Conservation (phyloP, 2,113 vertebrate species). For the Tenebrosternarchus preto region DNA sequence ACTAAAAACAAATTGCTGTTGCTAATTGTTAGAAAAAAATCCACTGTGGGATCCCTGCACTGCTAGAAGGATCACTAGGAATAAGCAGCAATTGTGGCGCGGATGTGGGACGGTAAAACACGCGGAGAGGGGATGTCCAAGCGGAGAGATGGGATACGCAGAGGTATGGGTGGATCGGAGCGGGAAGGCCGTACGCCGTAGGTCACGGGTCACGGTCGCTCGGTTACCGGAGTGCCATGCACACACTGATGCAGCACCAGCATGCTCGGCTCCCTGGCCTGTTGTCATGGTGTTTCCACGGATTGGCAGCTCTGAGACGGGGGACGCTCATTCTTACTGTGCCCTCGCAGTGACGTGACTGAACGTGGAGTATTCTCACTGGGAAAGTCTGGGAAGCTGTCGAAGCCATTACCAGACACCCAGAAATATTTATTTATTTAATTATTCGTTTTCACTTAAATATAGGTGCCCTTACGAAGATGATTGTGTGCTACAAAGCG, state of each 20-base stretch:
- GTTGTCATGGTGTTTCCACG: neutral
- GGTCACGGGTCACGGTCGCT: conserved; percentile 19
- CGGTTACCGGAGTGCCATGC: conserved; percentile 24
- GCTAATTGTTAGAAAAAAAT: conserved; percentile 56
- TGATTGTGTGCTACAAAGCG: neutral
- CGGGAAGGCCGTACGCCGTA: conserved; percentile 27
- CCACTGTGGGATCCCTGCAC: conserved; percentile 33
- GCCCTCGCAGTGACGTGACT: neutral
- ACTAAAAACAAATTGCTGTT: conserved; percentile 57
- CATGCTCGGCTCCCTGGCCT: conserved; percentile 19
- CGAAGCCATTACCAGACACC: neutral
- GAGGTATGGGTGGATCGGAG: conserved; percentile 31
- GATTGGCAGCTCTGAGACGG: conserved; percentile 6
- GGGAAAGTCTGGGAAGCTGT: neutral
- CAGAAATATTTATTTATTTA: neutral
- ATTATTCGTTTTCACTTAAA: neutral
- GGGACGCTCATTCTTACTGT: neutral
- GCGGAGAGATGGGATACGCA: no score
- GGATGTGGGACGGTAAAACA: no score
- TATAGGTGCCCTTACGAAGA: neutral
- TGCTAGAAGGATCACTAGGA: conserved; percentile 46
- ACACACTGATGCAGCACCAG: conserved; percentile 27
- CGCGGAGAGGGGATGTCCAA: no score
- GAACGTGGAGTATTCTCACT: neutral
- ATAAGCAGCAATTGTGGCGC: no score